Evolutionary conservation across 2,888 invertebrate genomes (phyloP).

Genomic region (Anthophora plumipes): DNA sequence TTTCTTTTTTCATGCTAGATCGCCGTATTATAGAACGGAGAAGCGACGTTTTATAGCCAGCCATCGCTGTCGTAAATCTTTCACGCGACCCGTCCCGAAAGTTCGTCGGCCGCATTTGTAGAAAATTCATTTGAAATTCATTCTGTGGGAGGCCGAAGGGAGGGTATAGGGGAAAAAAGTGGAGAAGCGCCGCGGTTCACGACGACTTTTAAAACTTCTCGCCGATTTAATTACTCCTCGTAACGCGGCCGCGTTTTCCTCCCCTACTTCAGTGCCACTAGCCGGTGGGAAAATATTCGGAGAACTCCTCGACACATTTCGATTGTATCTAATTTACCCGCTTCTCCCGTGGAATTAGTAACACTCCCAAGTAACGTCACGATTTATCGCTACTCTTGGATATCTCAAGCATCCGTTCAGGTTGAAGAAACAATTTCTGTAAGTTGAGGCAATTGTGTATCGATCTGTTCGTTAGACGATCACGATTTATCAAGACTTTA

Average conservation of each 20-base stretch:
- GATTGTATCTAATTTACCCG: constrained; percentile 6
- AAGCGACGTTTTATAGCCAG: constrained; percentile 51
- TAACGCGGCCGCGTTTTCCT: not conserved
- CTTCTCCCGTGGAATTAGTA: not conserved
- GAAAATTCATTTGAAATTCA: constrained; percentile 63
- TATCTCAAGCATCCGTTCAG: not conserved
- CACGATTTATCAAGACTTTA: no score
- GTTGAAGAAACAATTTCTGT: no score
- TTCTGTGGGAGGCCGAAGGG: constrained; percentile 21
- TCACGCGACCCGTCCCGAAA: constrained; percentile 20
- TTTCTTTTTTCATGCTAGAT: not conserved
- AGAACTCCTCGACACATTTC: not conserved
- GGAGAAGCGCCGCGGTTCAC: no score
- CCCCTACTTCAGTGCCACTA: not conserved
- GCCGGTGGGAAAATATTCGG: constrained; percentile 5
- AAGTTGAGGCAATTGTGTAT: no score
- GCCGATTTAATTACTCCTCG: constrained; percentile 46
- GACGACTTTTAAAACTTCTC: constrained; percentile 52
- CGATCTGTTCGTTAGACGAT: no score
- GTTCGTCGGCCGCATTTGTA: constrained; percentile 49
- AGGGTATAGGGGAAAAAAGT: no score
- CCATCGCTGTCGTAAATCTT: constrained; percentile 47
- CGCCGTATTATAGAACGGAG: constrained; percentile 17
- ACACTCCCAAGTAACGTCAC: not conserved
- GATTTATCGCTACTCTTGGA: not conserved